Base-by-base conservation (phyloP, 1,140 invertebrate genomes). In the Pinna nobilis region DNA sequence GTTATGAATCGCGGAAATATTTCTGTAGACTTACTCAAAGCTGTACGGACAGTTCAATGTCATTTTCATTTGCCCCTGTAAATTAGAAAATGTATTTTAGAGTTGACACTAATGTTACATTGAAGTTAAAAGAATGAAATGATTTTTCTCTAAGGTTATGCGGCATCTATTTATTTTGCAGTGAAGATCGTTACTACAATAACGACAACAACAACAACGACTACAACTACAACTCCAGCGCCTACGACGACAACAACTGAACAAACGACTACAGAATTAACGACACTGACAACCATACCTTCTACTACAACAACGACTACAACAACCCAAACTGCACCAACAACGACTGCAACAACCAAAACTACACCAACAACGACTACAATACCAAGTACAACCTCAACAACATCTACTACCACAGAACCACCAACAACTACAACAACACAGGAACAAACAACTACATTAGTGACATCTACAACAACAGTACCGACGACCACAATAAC, bases 191-290 rank as follows among this genome's bases (percentile, higher is more conserved):
- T 30, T 25, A 50, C 63, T 6, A 50, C 63, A 0, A 30, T 49
- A 3, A 66, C 63, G 32, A 50, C 63, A 20, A 49, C 61, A 32
- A 64, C 20, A 65, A 50, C 33, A 77, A 63, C 9, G 55, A 37
- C 15, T 63, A 77, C 15, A 70, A 50, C 51, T 61, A 70, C 55
- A 63, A 81, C 39, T 39, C 66, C 20, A 74, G 4, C 57, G 1
- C 7, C 57, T 20, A 60, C 57, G 25, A 13, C 51, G n/a, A 33
- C 47, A 20, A 28, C 39, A 25, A 2, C 64, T 2, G 59, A 32
- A 37, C 3, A 55, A 30, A 74, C 47, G 7, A 60, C 68, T 15
- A 76, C 67, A 2, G 60, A 60, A 41, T 28, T 60, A 3, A 47
- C 59, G 23, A 53, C 73, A n/a, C 20, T 28, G 51, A 20, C 51